phyloP scores from a whole-genome alignment of 2,113 vertebrate species.

The Penelope pileata region DNA sequence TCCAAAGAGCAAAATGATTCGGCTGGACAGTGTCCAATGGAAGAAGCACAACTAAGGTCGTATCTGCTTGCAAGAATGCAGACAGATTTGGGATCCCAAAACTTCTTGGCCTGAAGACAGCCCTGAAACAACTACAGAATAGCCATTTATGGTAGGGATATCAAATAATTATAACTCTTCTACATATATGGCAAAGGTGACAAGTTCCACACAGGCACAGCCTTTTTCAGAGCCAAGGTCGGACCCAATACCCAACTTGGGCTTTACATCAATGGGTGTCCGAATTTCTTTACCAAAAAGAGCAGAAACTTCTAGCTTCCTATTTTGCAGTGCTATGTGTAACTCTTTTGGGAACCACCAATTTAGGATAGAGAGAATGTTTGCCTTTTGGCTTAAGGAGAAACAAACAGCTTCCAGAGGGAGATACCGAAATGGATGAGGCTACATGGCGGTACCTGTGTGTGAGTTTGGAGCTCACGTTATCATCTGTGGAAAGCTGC shows the following conservation, averaged over 20 bases:
- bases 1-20: neutral
- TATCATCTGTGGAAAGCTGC: neutral
- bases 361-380: neutral
- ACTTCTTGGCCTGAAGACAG: neutral
- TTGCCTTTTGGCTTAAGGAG: neutral
- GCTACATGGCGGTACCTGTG: neutral
- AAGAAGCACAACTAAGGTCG: neutral
- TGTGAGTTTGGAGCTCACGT: neutral
- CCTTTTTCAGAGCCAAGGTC: neutral
- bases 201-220: neutral
- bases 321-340: neutral
- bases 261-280: neutral
- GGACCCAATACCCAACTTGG: neutral
- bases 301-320: neutral
- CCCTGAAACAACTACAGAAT: neutral
- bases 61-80: slow-evolving; percentile 13
- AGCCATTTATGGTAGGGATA: neutral
- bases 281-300: neutral
- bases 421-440: neutral
- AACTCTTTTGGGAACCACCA: neutral
- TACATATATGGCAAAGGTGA: neutral
- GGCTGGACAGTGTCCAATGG: neutral
- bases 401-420: neutral
- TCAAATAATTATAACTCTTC: neutral
- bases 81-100: slow-evolving; percentile 6